A percentile compares a stretch with the other conserved stretches of the same genome.
These are phyloP conservation scores for Rousettus leschenaultii DNA, from an alignment of 2,113 vertebrate genomes.

Conservation along the genomic window DNA sequence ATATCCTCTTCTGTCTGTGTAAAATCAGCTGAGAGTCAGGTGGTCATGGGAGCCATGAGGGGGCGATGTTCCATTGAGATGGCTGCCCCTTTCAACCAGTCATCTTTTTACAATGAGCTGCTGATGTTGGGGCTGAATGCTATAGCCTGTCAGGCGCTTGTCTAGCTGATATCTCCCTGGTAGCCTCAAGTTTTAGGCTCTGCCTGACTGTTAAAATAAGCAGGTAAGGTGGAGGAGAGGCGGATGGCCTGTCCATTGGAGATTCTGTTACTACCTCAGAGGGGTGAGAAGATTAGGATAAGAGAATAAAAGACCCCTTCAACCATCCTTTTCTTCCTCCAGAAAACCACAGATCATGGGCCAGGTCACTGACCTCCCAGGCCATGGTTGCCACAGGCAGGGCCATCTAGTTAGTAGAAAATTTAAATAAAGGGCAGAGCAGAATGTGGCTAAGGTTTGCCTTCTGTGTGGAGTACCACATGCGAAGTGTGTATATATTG, in stretches of 20 bases:
- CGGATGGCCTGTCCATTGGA: neutral
- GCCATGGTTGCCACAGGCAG: neutral
- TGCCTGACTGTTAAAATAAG: conserved; percentile 20
- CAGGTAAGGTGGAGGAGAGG: neutral
- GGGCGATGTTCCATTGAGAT: neutral
- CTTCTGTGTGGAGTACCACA: neutral
- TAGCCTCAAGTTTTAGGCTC: conserved; percentile 16
- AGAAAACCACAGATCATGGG: neutral
- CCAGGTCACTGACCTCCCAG: neutral
- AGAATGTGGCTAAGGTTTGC: neutral
- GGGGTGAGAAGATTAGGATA: neutral
- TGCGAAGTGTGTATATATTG: neutral
- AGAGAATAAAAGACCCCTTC: neutral
- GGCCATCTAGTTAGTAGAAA: neutral
- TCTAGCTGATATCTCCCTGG: neutral
- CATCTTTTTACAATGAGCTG: neutral
- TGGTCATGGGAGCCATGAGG: neutral
- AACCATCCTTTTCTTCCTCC: neutral
- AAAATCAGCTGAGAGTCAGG: neutral
- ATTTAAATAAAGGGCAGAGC: conserved; percentile 29
- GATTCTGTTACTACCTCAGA: neutral
- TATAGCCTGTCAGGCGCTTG: conserved; percentile 34
- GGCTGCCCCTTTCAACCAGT: neutral
- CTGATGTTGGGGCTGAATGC: neutral
- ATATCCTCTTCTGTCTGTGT: neutral